Percentiles rank a stretch among this genome's conserved stretches.
phyloP scores from a whole-genome alignment of 2,797 vertebrate genomes.

The Avahi laniger region DNA sequence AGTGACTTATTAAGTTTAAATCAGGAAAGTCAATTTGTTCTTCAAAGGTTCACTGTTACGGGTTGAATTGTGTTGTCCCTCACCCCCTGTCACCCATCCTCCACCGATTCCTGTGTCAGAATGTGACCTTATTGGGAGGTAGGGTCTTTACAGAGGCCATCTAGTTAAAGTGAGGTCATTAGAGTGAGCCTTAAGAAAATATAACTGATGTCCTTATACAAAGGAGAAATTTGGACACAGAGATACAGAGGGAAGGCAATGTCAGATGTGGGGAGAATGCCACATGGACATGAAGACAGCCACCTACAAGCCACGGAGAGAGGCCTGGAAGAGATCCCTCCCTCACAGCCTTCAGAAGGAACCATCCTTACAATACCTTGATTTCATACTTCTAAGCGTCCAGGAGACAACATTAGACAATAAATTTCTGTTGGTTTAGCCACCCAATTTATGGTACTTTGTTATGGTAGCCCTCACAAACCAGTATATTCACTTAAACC shows the following conservation, averaged over 20 bases:
- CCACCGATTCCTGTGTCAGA: not conserved
- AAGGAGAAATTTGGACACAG: not conserved
- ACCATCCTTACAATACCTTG: not conserved
- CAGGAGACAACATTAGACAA: not conserved
- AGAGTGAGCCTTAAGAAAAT: not conserved
- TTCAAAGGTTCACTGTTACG: not conserved
- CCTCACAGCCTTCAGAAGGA: not conserved
- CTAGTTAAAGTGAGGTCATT: not conserved
- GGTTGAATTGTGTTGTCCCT: not conserved
- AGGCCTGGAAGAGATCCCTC: not conserved
- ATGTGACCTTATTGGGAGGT: not conserved
- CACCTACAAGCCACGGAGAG: not conserved
- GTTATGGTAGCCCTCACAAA: not conserved
- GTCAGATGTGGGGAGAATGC: not conserved
- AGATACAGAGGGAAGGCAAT: not conserved
- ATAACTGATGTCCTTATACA: not conserved
- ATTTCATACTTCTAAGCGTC: not conserved
- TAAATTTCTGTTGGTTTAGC: not conserved
- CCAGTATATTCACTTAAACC: not conserved
- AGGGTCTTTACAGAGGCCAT: not conserved
- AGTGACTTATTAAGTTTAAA: not conserved
- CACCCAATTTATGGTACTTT: not conserved
- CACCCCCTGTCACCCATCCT: not conserved
- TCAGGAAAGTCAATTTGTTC: conserved; percentile 24
- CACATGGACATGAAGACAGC: not conserved